Base-by-base conservation (phyloP, 1,140 invertebrate species). In the Scylla paramamosain region DNA sequence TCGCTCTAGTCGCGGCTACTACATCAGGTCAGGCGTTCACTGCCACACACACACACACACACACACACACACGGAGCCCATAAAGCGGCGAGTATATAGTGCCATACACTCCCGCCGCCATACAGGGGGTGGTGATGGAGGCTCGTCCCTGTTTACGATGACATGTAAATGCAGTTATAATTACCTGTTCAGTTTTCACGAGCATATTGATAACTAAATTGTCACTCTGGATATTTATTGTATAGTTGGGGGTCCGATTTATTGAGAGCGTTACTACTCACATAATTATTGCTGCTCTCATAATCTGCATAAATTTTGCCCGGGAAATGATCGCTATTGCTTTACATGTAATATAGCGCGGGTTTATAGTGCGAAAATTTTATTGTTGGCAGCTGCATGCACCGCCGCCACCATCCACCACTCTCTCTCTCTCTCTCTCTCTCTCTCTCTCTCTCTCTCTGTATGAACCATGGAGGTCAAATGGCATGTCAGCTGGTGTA, bases 141-240 rank as follows among this genome's bases (percentile, higher is more conserved):
- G 67, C 25, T 25, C 67, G 67, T 25, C 67, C 25, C 20, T 77
- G 67, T 77, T 91, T 77, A 91, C 59, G 90, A 77, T 77, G 90
- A 91, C 90, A 32, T 91, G 52, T 16, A 77, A 91, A 77, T 91
- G 29, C 90, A 91, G 90, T 77, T 32, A 46, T 77, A 67, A 91
- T 91, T 32, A 91, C 52, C 90, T 32, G 59, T 77, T 32, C 29
- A 16, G 52, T 77, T 52, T 91, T 77, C n/a, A 91, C 29, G 52
- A 28, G 20, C 28, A 12, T 77, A 32, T 39, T 77, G 90, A 91
- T 91, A 52, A 77, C 90, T 32, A 45, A 32, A 59, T 32, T 32
- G 90, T 52, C 29, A 52, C 52, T 39, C 20, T 29, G 87, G 31
- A 46, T 89, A 39, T 89, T 89, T 91, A 59, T 91, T 28, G 90